Conservation (phyloP, 1,140 invertebrate genomes). For the Druon quercuslanigerum region DNA sequence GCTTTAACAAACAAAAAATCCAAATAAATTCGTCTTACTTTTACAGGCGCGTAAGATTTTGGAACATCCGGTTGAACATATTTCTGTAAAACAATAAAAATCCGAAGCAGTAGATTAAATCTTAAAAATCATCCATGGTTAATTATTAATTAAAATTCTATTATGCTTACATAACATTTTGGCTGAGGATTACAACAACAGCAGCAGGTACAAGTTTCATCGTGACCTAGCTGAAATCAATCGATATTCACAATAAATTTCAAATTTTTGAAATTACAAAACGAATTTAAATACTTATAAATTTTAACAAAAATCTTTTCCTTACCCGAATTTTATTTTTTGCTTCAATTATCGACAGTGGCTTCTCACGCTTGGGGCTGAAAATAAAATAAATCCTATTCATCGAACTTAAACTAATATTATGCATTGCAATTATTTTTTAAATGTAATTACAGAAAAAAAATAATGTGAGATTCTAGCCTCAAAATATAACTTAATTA, state of each 20-base stretch:
- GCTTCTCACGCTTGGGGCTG: constrained; percentile 40
- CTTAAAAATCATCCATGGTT: not conserved
- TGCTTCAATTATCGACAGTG: constrained; percentile 55
- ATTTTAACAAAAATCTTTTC: constrained; percentile 15
- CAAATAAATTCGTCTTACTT: constrained; percentile 55
- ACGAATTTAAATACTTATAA: constrained; percentile 23
- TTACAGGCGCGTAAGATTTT: constrained; percentile 74
- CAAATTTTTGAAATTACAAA: constrained; percentile 4
- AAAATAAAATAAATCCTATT: constrained; percentile 32
- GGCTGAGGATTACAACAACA: constrained; percentile 60
- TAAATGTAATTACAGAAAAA: no score
- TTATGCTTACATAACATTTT: constrained; percentile 55
- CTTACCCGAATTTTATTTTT: constrained; percentile 68
- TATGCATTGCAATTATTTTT: no score
- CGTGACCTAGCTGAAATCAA: constrained; percentile 58
- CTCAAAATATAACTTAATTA: constrained; percentile 27
- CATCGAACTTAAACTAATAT: not conserved
- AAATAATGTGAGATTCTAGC: not conserved
- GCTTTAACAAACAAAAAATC: constrained; percentile 2
- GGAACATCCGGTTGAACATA: constrained; percentile 78
- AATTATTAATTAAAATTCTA: not conserved
- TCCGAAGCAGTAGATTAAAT: not conserved
- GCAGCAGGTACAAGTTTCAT: constrained; percentile 63
- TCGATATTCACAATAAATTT: constrained; percentile 34
- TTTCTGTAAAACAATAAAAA: constrained; percentile 56